A percentile compares a stretch with the other conserved stretches of the same genome.
phyloP scores from a whole-genome alignment of 2,797 vertebrate species.

The Heteromormyrus szaboi region DNA sequence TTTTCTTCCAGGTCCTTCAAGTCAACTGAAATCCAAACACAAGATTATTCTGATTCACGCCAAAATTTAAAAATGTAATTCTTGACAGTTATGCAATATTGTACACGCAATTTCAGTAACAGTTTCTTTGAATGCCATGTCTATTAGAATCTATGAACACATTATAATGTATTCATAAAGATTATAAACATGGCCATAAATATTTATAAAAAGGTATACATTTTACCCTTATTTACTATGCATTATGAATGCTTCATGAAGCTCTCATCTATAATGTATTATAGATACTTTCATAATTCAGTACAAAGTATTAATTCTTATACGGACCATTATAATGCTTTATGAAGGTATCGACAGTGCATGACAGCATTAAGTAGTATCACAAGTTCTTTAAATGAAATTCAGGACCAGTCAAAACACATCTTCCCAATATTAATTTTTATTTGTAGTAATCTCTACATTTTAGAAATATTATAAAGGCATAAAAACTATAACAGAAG shows the following conservation, averaged over 20 bases:
- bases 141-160: neutral
- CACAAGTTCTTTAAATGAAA: neutral
- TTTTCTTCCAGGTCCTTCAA: constrained; percentile 46
- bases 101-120: neutral
- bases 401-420: neutral
- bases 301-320: neutral
- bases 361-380: neutral
- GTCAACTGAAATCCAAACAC: constrained; percentile 55
- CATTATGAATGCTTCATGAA: neutral
- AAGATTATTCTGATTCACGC: neutral
- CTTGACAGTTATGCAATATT: neutral
- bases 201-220: neutral
- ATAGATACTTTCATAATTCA: neutral
- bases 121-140: neutral
- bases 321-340: neutral
- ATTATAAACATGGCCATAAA: neutral
- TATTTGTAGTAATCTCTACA: neutral
- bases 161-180: neutral
- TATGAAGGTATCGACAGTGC: neutral
- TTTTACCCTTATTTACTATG: neutral
- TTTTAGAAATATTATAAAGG: neutral
- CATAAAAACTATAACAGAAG: neutral
- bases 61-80: neutral
- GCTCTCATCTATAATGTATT: neutral
- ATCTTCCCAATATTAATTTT: neutral